Evolutionary conservation across 2,113 vertebrate species (phyloP).

Genomic region (Corydoras sp.): DNA sequence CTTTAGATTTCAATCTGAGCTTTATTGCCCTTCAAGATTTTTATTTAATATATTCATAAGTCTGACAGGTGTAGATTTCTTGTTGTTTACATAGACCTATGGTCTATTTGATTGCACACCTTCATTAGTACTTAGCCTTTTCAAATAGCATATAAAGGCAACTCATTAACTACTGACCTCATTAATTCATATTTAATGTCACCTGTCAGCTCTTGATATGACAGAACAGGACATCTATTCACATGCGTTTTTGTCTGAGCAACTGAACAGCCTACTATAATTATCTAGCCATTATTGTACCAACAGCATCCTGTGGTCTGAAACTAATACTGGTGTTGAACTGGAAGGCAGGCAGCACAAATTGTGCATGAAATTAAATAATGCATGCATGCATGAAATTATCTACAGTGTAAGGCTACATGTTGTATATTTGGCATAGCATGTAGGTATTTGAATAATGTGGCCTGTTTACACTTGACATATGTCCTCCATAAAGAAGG

Average conservation of each 20-base stretch:
- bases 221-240: conserved; percentile 11
- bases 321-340: too few relatives aligned
- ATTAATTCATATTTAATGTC: conserved; percentile 39
- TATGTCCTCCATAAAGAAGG: too few relatives aligned
- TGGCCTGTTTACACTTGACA: too few relatives aligned
- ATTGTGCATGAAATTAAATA: too few relatives aligned
- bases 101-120: conserved; percentile 6
- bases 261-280: conserved; percentile 1
- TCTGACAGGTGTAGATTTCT: background rate
- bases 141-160: conserved; percentile 33
- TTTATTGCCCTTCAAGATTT: background rate
- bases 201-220: conserved; percentile 21
- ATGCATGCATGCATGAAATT: too few relatives aligned
- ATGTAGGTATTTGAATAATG: too few relatives aligned
- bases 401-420: too few relatives aligned
- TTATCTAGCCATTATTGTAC: too few relatives aligned
- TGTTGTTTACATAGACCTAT: conserved; percentile 3
- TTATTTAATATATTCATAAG: background rate
- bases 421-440: too few relatives aligned
- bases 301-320: too few relatives aligned
- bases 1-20: background rate
- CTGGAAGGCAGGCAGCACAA: background rate
- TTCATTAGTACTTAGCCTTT: conserved; percentile 13
- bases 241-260: conserved; percentile 6
- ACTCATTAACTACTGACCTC: conserved; percentile 36